These are phyloP conservation scores for Neuroterus valhalla DNA, from an alignment of 1,140 invertebrate species.

Conservation along the genomic window DNA sequence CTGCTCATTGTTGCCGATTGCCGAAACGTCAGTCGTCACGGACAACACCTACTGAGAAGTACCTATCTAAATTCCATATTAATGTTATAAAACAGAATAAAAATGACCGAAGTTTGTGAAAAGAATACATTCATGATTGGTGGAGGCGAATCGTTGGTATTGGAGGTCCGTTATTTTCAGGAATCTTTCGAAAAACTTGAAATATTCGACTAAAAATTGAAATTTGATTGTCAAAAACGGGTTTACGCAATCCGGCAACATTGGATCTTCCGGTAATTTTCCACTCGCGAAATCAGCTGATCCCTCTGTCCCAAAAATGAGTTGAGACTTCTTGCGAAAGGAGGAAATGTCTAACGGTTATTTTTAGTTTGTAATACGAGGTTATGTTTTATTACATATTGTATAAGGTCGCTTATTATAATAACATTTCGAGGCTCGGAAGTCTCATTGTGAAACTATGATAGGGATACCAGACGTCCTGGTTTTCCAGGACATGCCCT, in stretches of 20 bases:
- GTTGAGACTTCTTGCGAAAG: neutral
- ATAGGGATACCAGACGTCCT: too few species aligned
- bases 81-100: too few species aligned
- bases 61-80: too few species aligned
- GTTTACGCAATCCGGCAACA: neutral
- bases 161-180: slow-evolving; percentile 7
- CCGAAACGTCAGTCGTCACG: too few species aligned
- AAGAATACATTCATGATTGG: slow-evolving; percentile 12
- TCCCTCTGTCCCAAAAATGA: slow-evolving; percentile 16
- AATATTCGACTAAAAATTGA: slow-evolving; percentile 20
- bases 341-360: slow-evolving; percentile 20
- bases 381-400: neutral
- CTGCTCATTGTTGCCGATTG: too few species aligned
- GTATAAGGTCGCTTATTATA: neutral
- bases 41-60: too few species aligned
- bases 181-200: slow-evolving; percentile 28
- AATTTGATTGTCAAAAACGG: neutral
- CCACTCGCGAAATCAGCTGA: slow-evolving; percentile 20
- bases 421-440: neutral
- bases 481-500: too few species aligned
- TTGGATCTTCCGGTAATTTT: slow-evolving; percentile 39
- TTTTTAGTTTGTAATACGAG: slow-evolving; percentile 26
- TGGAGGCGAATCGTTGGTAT: slow-evolving; percentile 2
- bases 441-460: too few species aligned
- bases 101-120: slow-evolving; percentile 16